A percentile compares a stretch with the other conserved stretches of the same genome.
Evolutionary conservation across 2,888 invertebrate species (phyloP).

Genomic region (Rambutsinella grinnellia): DNA sequence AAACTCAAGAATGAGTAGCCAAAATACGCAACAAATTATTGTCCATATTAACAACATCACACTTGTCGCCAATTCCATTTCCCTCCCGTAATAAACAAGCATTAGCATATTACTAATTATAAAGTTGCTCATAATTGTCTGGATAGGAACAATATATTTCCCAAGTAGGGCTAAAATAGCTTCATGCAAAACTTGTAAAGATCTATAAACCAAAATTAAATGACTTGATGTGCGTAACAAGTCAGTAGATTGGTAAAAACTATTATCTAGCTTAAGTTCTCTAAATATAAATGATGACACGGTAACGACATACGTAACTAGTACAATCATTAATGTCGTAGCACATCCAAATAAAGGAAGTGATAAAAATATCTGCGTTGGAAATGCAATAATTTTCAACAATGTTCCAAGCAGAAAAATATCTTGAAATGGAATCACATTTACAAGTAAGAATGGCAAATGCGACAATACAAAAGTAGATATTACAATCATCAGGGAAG

Average conservation of each 20-base stretch:
- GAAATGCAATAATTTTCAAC: no score
- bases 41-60: neutral
- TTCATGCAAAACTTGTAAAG: neutral
- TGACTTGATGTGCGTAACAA: neutral
- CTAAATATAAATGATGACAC: neutral
- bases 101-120: neutral
- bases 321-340: no score
- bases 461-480: no score
- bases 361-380: no score
- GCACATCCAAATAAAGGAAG: no score
- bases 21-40: neutral
- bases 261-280: neutral
- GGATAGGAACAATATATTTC: neutral
- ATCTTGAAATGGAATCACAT: no score
- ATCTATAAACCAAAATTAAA: neutral
- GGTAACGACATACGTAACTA: neutral
- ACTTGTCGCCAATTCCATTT: neutral
- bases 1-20: neutral
- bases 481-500: no score
- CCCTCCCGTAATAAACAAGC: neutral
- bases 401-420: no score
- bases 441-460: no score
- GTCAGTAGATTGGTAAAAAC: neutral
- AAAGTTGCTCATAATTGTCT: neutral
- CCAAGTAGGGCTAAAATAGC: neutral